Base-by-base conservation (phyloP, 2,113 vertebrate species). In the Elaphurus davidianus region DNA sequence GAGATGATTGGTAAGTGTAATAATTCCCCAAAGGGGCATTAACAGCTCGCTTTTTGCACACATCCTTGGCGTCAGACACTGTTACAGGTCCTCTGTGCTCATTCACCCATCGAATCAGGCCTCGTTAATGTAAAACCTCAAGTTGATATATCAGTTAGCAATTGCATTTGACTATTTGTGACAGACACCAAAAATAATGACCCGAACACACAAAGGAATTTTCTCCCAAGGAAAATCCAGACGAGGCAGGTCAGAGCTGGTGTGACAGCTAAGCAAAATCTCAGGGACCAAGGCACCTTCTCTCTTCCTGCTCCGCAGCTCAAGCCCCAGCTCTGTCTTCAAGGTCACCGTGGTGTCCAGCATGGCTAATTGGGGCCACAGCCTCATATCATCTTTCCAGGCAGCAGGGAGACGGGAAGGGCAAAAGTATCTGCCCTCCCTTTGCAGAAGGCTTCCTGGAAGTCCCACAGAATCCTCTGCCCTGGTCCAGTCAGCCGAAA, bases 381-480 rank as follows among this genome's bases (percentile, higher is more conserved):
- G 59, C 17, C 67, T 64, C 64, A 10, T 16, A 62, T 40, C 84
- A 57, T 8, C 36, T 59, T 91, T 50, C 30, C 45, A 74, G 88
- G 33, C 88, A 67, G 21, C 25, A 23, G 30, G 25, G 52, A 71
- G 30, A 84, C 40, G 2, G 60, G 25, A 36, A 71, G 47, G 45
- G 45, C 27, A 43, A 62, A 94, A 30, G 9, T 28, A 15, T 47
- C 30, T 78, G 40, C 71, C 57, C 28, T 92, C 90, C 81, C 60
- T 82, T 76, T 92, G 45, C 40, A 92, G 43, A 88, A 95, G 74
- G 5, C 89, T 97, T 97, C 95, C 93, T 94, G 96, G 50, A 98
- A 97, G 82, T 82, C 83, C 28, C 78, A 40, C 45, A 43, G 40
- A 92, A 50, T 40, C 67, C 25, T 71, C 79, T 78, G 54, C 71